phyloP scores from a whole-genome alignment of 2,888 invertebrate species.

The Meteorus colon region DNA sequence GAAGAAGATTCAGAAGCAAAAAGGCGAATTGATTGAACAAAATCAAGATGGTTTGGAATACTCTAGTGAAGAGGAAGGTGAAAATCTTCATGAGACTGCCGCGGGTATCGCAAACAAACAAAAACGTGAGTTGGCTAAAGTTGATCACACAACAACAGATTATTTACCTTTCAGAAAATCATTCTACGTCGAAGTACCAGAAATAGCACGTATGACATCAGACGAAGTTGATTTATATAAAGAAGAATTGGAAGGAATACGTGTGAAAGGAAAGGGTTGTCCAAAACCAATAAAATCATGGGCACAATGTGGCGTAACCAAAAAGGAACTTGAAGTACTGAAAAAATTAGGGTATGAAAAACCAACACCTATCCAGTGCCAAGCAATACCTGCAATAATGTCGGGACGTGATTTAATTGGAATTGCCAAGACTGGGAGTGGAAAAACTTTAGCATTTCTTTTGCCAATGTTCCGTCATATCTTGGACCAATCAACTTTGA shows the following conservation, averaged over 20 bases:
- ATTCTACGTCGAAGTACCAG: constrained; percentile 98
- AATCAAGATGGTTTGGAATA: constrained; percentile 98
- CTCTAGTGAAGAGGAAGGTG: constrained; percentile 97
- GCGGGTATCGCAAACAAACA: constrained; percentile 92
- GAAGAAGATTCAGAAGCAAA: constrained; percentile 84
- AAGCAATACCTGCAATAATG: constrained; percentile 98
- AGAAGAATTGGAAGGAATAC: constrained; percentile 94
- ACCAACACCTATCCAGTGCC: constrained; percentile 98
- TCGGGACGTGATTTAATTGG: constrained; percentile 97
- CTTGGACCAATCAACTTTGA: constrained; percentile 93
- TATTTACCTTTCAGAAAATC: constrained; percentile 94
- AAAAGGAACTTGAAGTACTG: constrained; percentile 93
- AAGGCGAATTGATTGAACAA: constrained; percentile 99
- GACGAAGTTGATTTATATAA: constrained; percentile 90
- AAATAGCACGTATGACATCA: constrained; percentile 91
- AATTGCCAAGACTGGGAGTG: constrained; percentile 99
- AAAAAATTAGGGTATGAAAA: constrained; percentile 94
- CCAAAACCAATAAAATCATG: constrained; percentile 96
- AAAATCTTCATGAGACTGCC: constrained; percentile 93
- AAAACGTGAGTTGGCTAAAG: constrained; percentile 92
- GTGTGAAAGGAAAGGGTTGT: constrained; percentile 96
- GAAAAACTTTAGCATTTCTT: constrained; percentile 98
- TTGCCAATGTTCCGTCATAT: constrained; percentile 98
- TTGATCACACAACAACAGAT: constrained; percentile 90
- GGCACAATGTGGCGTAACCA: constrained; percentile 99